These are phyloP conservation scores for Melanotaenia boesemani DNA, from an alignment of 2,797 vertebrate species.

Conservation along the genomic window DNA sequence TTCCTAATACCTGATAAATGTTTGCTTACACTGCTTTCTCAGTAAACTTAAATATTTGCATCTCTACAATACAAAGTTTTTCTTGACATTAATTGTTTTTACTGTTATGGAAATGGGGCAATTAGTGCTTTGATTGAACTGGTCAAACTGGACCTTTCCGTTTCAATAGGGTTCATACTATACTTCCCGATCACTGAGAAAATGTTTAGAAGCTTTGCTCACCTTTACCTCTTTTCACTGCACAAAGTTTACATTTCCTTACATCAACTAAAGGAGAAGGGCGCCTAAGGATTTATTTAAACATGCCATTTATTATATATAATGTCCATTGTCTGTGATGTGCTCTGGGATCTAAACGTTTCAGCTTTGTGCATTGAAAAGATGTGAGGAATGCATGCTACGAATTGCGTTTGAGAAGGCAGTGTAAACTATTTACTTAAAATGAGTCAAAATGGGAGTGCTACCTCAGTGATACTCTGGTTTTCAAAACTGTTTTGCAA, in stretches of 20 bases:
- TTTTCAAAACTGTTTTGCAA: constrained; percentile 23
- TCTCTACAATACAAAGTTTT: constrained; percentile 44
- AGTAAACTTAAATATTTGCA: constrained; percentile 71
- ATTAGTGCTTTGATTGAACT: constrained; percentile 56
- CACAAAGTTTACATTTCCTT: constrained; percentile 83
- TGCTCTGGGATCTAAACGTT: constrained; percentile 53
- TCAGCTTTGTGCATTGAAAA: constrained; percentile 87
- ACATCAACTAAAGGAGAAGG: constrained; percentile 50
- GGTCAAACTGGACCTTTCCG: constrained; percentile 79
- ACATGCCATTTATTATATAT: constrained; percentile 64
- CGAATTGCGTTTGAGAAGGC: constrained; percentile 85
- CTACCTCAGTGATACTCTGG: constrained; percentile 43
- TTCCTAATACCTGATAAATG: constrained; percentile 57
- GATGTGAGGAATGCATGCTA: constrained; percentile 81
- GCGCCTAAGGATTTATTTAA: constrained; percentile 65
- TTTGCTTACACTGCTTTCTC: constrained; percentile 88
- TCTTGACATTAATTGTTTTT: constrained; percentile 44
- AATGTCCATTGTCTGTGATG: constrained; percentile 67
- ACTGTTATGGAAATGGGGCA: constrained; percentile 45
- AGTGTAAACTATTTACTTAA: constrained; percentile 79
- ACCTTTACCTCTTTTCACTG: constrained; percentile 85
- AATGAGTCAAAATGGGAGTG: constrained; percentile 85
- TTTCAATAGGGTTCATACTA: constrained; percentile 91
- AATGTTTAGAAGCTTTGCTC: constrained; percentile 80
- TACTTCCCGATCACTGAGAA: constrained; percentile 80